Evolutionary conservation across 2,888 invertebrate species (phyloP), one percentile per base, ranked within the genome.

Genomic region (Hypena proboscidalis): DNA sequence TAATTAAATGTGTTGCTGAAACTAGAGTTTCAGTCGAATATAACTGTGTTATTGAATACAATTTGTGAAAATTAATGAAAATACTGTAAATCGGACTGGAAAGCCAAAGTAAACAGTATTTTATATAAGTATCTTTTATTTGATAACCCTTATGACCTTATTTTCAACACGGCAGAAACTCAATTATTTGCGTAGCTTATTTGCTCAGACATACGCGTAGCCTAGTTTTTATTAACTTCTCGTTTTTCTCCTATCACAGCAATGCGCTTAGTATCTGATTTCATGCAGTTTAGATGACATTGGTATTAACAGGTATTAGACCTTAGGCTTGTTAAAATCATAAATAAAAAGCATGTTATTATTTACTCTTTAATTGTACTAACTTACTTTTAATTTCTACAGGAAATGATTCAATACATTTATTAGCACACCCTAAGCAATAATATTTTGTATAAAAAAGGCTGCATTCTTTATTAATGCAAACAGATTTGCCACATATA

Each of bases 401-500:
- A 13, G 97, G 97, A 85, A 97, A 95, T 42, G 87, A 75, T 20
- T 92, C 83, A 3, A 92, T 74, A 53, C 91, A 86, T 35, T 83
- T 79, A 58, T 84, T 80, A 22, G 94, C 95, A 92, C 97, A 98
- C 30, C 81, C 69, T 46, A 94, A 78, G 80, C 97, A 98, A 80
- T 93, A 95, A 40, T 94, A 92, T 72, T 94, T 94, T 7, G 89
- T 89, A 80, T 95, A 97, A 85, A 95, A 97, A 48, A 97, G 78
- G 80, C 97, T 97, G 74, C 97, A 98, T 34, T 93, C 92, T 62
- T 90, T 84, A 65, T 92, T 93, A 65, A 95, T 93, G 79, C 98
- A 98, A 3, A 97, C 94, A 48, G 92, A 63, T 67, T 92, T 92
- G 1, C 88, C 78, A 84, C 98, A 98, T 10, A 90, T 66, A 13